phyloP scores from a whole-genome alignment of 1,140 invertebrate genomes.

The Agrypnia vestita region DNA sequence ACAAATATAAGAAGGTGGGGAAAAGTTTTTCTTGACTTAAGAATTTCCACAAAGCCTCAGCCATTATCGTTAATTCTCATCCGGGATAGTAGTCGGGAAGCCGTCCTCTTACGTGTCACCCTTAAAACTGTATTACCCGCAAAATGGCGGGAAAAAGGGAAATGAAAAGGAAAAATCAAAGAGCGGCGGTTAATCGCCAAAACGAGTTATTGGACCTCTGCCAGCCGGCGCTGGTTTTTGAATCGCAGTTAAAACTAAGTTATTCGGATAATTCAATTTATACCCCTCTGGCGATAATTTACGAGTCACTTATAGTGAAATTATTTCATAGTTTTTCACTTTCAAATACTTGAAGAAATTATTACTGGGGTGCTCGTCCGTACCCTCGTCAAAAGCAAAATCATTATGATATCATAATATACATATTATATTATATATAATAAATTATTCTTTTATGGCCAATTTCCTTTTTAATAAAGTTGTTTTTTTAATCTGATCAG shows the following conservation, averaged over 20 bases:
- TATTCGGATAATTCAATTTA: slow-evolving; percentile 23
- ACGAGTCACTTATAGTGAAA: slow-evolving; percentile 17
- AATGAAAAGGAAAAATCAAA: slow-evolving; percentile 58
- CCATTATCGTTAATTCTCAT: slow-evolving; percentile 61
- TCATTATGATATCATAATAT: no score
- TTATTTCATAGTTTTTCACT: neutral
- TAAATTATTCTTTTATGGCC: no score
- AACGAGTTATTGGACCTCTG: slow-evolving; percentile 55
- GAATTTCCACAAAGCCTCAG: slow-evolving; percentile 57
- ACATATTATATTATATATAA: no score
- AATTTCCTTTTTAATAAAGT: no score
- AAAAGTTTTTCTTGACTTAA: slow-evolving; percentile 58
- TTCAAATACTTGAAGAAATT: no score
- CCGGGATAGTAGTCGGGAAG: slow-evolving; percentile 54
- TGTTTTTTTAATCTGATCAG: no score
- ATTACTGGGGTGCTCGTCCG: no score
- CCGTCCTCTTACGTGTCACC: slow-evolving; percentile 60
- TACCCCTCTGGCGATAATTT: slow-evolving; percentile 20
- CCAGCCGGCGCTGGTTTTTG: slow-evolving; percentile 39
- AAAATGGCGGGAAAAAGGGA: slow-evolving; percentile 55
- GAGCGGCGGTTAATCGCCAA: slow-evolving; percentile 51
- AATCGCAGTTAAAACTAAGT: slow-evolving; percentile 40
- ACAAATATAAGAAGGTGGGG: slow-evolving; percentile 55
- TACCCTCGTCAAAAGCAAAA: no score
- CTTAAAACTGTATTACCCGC: slow-evolving; percentile 58